Conservation (phyloP, 2,113 vertebrate genomes). For the Thunnus thynnus region DNA sequence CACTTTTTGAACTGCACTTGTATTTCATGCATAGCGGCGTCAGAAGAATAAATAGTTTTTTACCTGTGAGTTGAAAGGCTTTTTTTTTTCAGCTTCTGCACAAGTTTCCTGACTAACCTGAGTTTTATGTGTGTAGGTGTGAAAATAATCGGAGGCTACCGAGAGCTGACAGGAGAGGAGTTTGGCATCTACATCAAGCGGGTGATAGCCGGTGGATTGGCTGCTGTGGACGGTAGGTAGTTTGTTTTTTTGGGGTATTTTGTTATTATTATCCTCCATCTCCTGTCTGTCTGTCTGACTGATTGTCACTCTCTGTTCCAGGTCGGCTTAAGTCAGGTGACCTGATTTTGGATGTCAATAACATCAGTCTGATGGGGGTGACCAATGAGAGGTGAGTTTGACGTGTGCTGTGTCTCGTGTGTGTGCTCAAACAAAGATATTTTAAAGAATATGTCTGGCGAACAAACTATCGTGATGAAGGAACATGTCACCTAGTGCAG, state of each 20-base stretch:
- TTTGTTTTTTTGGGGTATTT: neutral
- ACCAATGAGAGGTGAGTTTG: conserved; percentile 88
- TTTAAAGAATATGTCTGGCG: too few species aligned
- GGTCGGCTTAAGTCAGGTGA: conserved; percentile 89
- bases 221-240: conserved; percentile 86
- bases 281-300: conserved; percentile 9
- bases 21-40: too few species aligned
- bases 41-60: too few species aligned
- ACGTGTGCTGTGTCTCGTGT: neutral
- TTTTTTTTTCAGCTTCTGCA: neutral
- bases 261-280: neutral
- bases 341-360: conserved; percentile 91
- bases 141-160: conserved; percentile 90
- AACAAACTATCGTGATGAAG: too few species aligned
- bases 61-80: neutral
- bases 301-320: conserved; percentile 62
- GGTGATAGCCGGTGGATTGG: conserved; percentile 86
- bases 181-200: conserved; percentile 91
- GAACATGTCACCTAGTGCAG: too few species aligned
- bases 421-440: neutral
- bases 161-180: conserved; percentile 87
- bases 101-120: neutral
- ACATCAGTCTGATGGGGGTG: conserved; percentile 87
- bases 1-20: neutral
- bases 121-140: conserved; percentile 80